phyloP scores from a whole-genome alignment of 2,113 vertebrate species.

The Balaeniceps rex region DNA sequence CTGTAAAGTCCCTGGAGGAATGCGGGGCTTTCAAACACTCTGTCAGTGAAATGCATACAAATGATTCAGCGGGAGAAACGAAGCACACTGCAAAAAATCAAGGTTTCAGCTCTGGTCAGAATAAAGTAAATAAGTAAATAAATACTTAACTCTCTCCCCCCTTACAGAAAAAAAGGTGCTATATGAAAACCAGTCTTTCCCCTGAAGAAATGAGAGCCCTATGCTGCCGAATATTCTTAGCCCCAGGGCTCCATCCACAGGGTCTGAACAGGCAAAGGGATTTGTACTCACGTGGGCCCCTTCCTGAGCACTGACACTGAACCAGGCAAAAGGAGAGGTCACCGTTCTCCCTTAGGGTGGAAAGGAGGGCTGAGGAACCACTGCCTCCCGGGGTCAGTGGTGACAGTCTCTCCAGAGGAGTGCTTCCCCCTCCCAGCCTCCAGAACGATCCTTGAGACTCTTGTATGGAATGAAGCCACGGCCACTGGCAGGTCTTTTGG shows the following conservation, averaged over 20 bases:
- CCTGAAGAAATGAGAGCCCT: neutral
- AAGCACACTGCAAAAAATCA: neutral
- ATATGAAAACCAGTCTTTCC: neutral
- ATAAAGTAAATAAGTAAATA: constrained; percentile 2
- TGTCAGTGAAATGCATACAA: neutral
- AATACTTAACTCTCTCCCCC: constrained; percentile 30
- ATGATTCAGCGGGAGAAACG: neutral
- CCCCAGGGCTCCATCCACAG: neutral
- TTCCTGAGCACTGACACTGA: constrained; percentile 19
- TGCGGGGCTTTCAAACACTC: constrained; percentile 1
- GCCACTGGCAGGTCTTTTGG: neutral
- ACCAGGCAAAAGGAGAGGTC: neutral
- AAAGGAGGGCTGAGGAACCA: neutral
- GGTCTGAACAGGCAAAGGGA: neutral
- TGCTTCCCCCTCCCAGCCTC: neutral
- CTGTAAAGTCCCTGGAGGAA: constrained; percentile 45
- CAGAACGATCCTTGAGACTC: neutral
- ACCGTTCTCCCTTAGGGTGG: neutral
- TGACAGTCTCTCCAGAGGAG: neutral
- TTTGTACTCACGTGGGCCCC: constrained; percentile 45
- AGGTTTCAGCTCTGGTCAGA: constrained; percentile 12
- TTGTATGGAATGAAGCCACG: accelerated
- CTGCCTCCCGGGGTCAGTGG: neutral
- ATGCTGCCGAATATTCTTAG: neutral
- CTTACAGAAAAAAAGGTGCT: neutral